Conservation (phyloP, 2,113 vertebrate genomes). For the Labeo catla region DNA sequence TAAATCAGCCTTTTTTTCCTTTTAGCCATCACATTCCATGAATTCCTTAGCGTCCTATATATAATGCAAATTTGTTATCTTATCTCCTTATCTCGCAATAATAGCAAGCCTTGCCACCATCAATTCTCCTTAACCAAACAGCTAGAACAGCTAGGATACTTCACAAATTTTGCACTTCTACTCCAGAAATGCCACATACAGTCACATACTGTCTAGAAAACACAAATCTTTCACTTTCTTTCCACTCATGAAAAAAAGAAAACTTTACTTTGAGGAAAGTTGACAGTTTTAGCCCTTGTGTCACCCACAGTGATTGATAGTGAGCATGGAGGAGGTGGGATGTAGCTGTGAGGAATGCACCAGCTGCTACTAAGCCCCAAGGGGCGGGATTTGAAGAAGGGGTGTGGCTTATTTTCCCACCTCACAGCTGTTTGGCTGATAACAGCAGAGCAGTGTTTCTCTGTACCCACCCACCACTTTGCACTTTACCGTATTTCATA, state of each 20-base stretch:
- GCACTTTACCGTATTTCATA: slow-evolving; percentile 14
- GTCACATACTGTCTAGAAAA: slow-evolving; percentile 13
- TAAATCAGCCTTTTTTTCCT: not conserved
- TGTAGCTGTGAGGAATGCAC: slow-evolving; percentile 43
- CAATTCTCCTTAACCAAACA: slow-evolving; percentile 21
- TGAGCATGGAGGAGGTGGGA: slow-evolving; percentile 27
- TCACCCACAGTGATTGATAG: slow-evolving; percentile 34
- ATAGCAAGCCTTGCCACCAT: not conserved
- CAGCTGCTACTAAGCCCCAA: not conserved
- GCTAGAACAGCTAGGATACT: not conserved
- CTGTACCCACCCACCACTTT: not conserved
- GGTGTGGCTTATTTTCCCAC: slow-evolving; percentile 16
- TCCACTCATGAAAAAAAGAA: slow-evolving; percentile 14
- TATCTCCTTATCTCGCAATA: slow-evolving; percentile 11
- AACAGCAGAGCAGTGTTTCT: slow-evolving; percentile 26
- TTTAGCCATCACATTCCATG: not conserved
- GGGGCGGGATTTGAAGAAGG: not conserved
- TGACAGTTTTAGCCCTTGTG: slow-evolving; percentile 25
- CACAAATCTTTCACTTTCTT: slow-evolving; percentile 17
- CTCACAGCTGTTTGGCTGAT: slow-evolving; percentile 35
- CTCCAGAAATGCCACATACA: not conserved
- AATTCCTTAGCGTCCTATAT: slow-evolving; percentile 24
- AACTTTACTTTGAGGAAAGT: slow-evolving; percentile 29
- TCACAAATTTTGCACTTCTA: not conserved
- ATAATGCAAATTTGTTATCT: slow-evolving; percentile 1